Evolutionary conservation across 2,797 vertebrate genomes (phyloP), one percentile per base, ranked within the genome.

Genomic region (Enteromius anoplus): DNA sequence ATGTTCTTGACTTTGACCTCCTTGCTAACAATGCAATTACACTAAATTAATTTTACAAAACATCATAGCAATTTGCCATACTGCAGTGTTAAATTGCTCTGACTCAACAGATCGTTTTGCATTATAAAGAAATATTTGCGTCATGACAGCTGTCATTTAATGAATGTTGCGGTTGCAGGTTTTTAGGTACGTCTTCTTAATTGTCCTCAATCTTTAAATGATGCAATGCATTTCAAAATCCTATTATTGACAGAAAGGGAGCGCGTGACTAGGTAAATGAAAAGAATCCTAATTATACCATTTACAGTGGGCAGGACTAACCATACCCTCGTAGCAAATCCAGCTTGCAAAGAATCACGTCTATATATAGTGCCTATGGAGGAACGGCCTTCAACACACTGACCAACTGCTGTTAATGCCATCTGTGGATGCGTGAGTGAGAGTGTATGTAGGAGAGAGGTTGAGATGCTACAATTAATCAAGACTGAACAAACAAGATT

Each of bases 291-390:
- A 71, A 78, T 77, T 73, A 66, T 64, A 23, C 11, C n/a, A 53
- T 37, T 75, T 26, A 47, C 34, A 76, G 45, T 65, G 23, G 65
- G 29, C 51, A 62, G 37, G 82, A 84, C 82, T 83, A 80, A 73
- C 19, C 47, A 70, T 60, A n/a, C 34, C 23, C 9, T 73, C 49
- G 78, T 81, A 69, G 68, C 45, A 83, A 80, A 86, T 85, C 49
- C 77, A 80, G 64, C 58, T 64, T 83, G 32, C 19, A 81, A 62
- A 6, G 72, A 77, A 68, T 70, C 66, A 66, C 4, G 14, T 71
- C 79, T 85, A 78, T 85, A 81, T 75, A 85, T 86, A 80, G 81
- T 42, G 40, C 23, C 53, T 49, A 83, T 75, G 29, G 76, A 81
- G 26, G 53, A 85, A 42, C 40, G 32, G 69, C 34, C 75, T 69